Evolutionary conservation across 1,140 invertebrate species (phyloP), one percentile per base, ranked within the genome.

Genomic region (Rhyzopertha dominica): DNA sequence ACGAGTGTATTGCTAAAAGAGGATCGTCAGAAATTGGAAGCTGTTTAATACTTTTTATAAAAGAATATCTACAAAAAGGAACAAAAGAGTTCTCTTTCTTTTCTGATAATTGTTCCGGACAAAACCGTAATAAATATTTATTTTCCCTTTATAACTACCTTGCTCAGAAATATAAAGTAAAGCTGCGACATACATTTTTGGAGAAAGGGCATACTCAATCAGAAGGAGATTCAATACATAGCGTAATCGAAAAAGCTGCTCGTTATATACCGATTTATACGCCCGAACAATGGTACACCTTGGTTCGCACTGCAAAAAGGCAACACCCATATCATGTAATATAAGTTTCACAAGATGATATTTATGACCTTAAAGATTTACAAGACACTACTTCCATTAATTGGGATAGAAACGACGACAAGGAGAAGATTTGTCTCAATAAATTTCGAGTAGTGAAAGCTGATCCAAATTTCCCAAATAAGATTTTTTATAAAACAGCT

Each of bases 131-230:
- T 34, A 51, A 56, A 5, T 58, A 49, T 34, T 41, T 68, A n/a
- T 66, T 56, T 51, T 39, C 41, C 5, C 29, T 65, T 47, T 64
- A 56, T 37, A 35, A 54, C 9, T 48, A 57, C 23, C 41, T 48
- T 2, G 41, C 55, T 9, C 42, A 55, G 32, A 40, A 47, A 20
- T 56, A 49, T 41, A 41, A 52, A 8, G 45, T 60, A n/a, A 42
- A 46, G 23, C 62, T 66, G 22, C 49, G 18, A 4, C 59, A 64
- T 41, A 47, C 51, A 17, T 67, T 63, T 34, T 28, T 68, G 8
- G 62, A 60, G 52, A 54, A 52, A n/a, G 65, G 62, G 2, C 62
- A 66, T 32, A 67, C 65, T 1, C 58, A 67, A 54, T 59, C 60
- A 34, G 61, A 66, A 35, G 62, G 62, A 3, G 62, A 67, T 51